phyloP scores from a whole-genome alignment of 2,888 invertebrate species.

The Alviniconcha strummeri region DNA sequence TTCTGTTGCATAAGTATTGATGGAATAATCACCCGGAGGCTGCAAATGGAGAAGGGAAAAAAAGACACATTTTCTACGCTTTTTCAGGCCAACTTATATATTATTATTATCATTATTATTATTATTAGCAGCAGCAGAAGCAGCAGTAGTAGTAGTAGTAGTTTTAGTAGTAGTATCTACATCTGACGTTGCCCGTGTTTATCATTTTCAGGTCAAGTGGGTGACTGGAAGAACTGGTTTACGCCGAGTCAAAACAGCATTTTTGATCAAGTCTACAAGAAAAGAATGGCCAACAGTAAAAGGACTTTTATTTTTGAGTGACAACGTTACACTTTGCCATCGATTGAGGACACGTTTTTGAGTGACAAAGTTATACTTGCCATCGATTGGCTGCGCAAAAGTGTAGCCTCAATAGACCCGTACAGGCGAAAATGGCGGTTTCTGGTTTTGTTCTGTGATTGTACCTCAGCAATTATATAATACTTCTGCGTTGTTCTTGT shows the following conservation, averaged over 20 bases:
- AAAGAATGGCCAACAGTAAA: background rate
- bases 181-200: background rate
- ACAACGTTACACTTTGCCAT: background rate
- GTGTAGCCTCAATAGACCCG: background rate
- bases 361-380: background rate
- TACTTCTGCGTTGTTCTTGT: background rate
- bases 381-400: background rate
- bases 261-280: background rate
- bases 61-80: no score
- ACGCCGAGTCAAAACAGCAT: background rate
- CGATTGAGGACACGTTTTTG: no score
- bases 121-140: no score
- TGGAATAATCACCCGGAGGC: no score
- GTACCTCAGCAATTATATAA: background rate
- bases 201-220: background rate
- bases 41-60: no score
- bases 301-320: background rate
- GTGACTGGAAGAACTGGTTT: slow-evolving; percentile 10
- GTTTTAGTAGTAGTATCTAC: no score
- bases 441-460: background rate
- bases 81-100: no score
- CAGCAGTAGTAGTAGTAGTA: no score
- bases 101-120: no score
- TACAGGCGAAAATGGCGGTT: background rate
- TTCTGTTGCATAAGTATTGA: no score